Percentiles rank a stretch among this genome's conserved stretches.
phyloP scores from a whole-genome alignment of 2,797 vertebrate species.

The Adelosebastes latens region DNA sequence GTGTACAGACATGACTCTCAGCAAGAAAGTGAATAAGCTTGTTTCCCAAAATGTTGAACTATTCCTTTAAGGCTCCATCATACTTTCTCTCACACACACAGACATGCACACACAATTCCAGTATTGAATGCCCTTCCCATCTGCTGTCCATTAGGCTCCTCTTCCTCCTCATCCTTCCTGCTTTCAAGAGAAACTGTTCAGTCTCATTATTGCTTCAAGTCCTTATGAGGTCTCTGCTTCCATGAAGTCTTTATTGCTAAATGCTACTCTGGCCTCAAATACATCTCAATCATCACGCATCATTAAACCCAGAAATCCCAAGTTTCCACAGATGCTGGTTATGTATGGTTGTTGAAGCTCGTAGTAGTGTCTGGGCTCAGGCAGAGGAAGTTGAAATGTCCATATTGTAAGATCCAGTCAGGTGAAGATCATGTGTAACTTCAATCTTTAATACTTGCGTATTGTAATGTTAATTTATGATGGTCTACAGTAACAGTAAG shows the following conservation, averaged over 20 bases:
- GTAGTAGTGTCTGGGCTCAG: not conserved
- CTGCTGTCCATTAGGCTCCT: conserved; percentile 49
- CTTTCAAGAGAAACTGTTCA: conserved; percentile 30
- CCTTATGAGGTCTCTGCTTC: conserved; percentile 33
- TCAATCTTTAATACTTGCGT: not conserved
- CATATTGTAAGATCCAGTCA: not conserved
- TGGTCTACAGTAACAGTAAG: conserved; percentile 14
- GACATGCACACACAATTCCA: not conserved
- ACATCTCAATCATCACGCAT: conserved; percentile 4
- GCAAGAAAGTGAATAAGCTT: not conserved
- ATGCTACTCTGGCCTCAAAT: conserved; percentile 7
- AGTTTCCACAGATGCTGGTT: conserved; percentile 24
- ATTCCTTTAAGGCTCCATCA: not conserved
- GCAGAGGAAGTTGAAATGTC: not conserved
- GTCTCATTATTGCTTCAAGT: conserved; percentile 55
- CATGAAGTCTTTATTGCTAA: conserved; percentile 46
- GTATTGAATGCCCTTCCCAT: conserved; percentile 12
- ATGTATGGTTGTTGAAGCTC: conserved; percentile 6
- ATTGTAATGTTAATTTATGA: conserved; percentile 13
- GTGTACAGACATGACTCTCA: not conserved
- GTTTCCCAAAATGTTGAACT: not conserved
- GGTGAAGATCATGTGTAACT: not conserved
- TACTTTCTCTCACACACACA: not conserved
- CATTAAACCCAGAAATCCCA: not conserved
- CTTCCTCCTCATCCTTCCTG: conserved; percentile 29